Base-by-base conservation (phyloP, 2,797 vertebrate genomes). In the Otolemur crassicaudatus region DNA sequence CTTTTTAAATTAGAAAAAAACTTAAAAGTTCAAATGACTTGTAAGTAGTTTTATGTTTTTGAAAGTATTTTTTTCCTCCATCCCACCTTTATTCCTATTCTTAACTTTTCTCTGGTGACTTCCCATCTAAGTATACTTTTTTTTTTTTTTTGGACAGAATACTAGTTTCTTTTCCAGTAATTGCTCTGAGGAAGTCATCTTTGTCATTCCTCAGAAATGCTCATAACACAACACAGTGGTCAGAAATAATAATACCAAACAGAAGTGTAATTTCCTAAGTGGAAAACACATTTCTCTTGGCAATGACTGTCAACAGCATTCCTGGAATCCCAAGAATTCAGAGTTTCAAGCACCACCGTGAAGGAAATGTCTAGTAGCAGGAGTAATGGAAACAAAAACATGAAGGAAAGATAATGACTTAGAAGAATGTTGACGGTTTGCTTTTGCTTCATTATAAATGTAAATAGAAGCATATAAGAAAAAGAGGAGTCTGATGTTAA, bases 201-300 rank as follows among this genome's bases (percentile, higher is more conserved):
- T 94, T 98, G 96, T 95, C 96, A 97, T 95, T 97, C 96, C 81
- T 98, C 97, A 97, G 93, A 97, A 97, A 94, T 88, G 97, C 49
- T 94, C 81, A 89, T 77, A 96, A 97, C 95, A 97, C 86, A 98
- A 97, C 96, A 97, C 95, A 97, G 97, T 95, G 98, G 94, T 95
- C 96, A 98, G 97, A 98, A 98, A 97, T 95, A 98, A 97, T 97
- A 98, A 98, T 97, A 98, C 98, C 98, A 98, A 98, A 96, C 46
- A 97, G 95, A 95, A 97, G 87, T 93, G 97, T 98, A 97, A 98
- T 98, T 98, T 98, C 98, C 98, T 98, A 97, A 34, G 97, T 97
- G 94, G 87, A 97, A 98, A 98, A 98, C 96, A 96, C 98, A 95
- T 98, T 98, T 98, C 94, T 98, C 94, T 97, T 20, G 34, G 97